phyloP scores from a whole-genome alignment of 2,888 invertebrate genomes.

The Alsophila aescularia region DNA sequence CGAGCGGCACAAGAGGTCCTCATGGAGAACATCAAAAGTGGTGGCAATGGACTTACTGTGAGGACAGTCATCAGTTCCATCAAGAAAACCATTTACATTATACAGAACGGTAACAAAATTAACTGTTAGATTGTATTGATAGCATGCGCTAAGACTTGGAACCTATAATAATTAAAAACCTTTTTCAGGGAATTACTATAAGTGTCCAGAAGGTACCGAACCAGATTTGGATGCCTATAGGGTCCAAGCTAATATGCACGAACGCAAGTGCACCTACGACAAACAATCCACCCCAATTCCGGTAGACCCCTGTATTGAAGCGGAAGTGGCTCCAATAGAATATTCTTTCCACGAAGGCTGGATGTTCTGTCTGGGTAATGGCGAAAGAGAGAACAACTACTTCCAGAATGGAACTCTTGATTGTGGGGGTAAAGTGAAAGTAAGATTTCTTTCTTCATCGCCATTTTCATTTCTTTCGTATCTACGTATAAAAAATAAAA shows the following conservation, averaged over 20 bases:
- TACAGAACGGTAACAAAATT: slow-evolving; percentile 65
- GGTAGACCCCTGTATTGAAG: slow-evolving; percentile 76
- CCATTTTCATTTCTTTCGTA: no score
- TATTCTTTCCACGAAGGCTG: slow-evolving; percentile 78
- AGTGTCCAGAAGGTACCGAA: slow-evolving; percentile 71
- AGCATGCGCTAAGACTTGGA: not conserved
- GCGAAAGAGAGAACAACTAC: slow-evolving; percentile 76
- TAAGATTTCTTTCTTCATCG: slow-evolving; percentile 30
- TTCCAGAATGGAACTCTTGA: slow-evolving; percentile 77
- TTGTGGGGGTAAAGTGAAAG: slow-evolving; percentile 77
- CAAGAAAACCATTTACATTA: slow-evolving; percentile 68
- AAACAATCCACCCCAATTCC: slow-evolving; percentile 60
- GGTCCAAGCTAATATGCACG: slow-evolving; percentile 75
- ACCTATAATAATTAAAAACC: not conserved
- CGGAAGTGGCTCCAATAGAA: slow-evolving; percentile 77
- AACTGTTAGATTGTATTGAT: no score
- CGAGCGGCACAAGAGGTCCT: slow-evolving; percentile 75
- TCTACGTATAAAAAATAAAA: no score
- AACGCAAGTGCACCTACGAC: slow-evolving; percentile 71
- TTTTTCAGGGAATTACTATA: slow-evolving; percentile 67
- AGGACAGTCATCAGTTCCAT: slow-evolving; percentile 65
- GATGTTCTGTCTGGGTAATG: slow-evolving; percentile 79
- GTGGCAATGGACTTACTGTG: slow-evolving; percentile 76
- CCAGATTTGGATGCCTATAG: slow-evolving; percentile 74
- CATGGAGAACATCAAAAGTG: slow-evolving; percentile 79